Base-by-base conservation (phyloP, 2,113 vertebrate species). In the Hymenochirus boettgeri region DNA sequence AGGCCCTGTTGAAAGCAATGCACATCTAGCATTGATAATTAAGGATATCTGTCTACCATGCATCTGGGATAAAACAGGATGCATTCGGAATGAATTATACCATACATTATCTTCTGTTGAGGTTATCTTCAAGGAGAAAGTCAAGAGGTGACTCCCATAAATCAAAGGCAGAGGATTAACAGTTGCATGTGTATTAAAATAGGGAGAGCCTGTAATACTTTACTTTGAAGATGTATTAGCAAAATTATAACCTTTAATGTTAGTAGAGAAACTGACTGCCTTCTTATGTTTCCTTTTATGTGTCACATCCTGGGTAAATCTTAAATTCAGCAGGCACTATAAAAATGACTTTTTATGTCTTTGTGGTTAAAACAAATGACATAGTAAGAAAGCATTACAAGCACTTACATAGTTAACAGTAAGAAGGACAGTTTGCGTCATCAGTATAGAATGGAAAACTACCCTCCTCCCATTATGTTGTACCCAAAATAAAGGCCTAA, bases 1-100 rank as follows among this genome's bases (percentile, higher is more conserved):
- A 57, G 65, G 65, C 19, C 57, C 65, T 60, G 53, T 69, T 69
- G 57, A 60, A 53, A 51, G 47, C 65, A 52, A 31, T 52, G 33
- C 39, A 66, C 27, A 23, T 11, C 31, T 39, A 59, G 54, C 35
- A 50, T 33, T 66, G 65, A 50, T 69, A 69, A 69, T 60, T 69
- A 45, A 37, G 29, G 25, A 53, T 60, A 69, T 69, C 47, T 5
- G 35, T 69, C 65, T 69, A 60, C 47, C 48, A 21, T 69, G 57
- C 22, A 60, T 69, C 47, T 45, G 35, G 18, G 33, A 59, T 67
- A 9, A 59, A 59, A 39, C 31, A 48, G 56, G 53, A 33, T 27
- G 24, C n/a, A 39, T 46, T 59, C 25, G 7, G n/a, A 23, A 50
- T 65, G 45, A 65, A 50, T 57, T 45, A 60, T 45, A 69, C 11